Evolutionary conservation across 2,888 invertebrate genomes (phyloP).

Genomic region (Eilema caniola): DNA sequence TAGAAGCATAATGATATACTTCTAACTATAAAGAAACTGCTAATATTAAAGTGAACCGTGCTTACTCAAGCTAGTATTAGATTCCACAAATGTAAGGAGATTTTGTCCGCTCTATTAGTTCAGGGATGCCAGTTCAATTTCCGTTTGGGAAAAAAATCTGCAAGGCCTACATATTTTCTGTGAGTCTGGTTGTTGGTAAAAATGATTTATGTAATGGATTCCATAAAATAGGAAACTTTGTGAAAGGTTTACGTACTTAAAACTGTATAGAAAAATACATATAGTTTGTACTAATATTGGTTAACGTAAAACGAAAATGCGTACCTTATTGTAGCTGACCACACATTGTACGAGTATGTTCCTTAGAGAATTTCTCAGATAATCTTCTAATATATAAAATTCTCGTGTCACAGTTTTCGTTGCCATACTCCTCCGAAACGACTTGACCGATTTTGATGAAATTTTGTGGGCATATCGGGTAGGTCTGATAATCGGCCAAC

Average conservation of each 20-base stretch:
- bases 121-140: constrained; percentile 24
- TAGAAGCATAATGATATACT: background rate
- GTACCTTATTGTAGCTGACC: background rate
- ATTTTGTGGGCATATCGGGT: too few relatives aligned
- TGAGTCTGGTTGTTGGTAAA: constrained; percentile 9
- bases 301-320: background rate
- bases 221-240: constrained; percentile 16
- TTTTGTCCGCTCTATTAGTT: constrained; percentile 25
- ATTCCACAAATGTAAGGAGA: constrained; percentile 24
- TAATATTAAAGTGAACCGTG: background rate
- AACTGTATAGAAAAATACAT: background rate
- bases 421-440: too few relatives aligned
- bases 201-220: constrained; percentile 25
- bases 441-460: too few relatives aligned
- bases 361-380: background rate
- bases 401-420: too few relatives aligned
- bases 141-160: constrained; percentile 28
- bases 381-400: too few relatives aligned
- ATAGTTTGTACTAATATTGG: background rate
- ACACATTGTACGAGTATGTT: background rate
- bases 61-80: background rate
- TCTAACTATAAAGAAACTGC: background rate
- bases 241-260: constrained; percentile 12
- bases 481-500: too few relatives aligned
- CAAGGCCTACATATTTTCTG: constrained; percentile 13